These are phyloP conservation scores for Nannobrachium achirus DNA, from an alignment of 2,113 vertebrate species.

Conservation along the genomic window DNA sequence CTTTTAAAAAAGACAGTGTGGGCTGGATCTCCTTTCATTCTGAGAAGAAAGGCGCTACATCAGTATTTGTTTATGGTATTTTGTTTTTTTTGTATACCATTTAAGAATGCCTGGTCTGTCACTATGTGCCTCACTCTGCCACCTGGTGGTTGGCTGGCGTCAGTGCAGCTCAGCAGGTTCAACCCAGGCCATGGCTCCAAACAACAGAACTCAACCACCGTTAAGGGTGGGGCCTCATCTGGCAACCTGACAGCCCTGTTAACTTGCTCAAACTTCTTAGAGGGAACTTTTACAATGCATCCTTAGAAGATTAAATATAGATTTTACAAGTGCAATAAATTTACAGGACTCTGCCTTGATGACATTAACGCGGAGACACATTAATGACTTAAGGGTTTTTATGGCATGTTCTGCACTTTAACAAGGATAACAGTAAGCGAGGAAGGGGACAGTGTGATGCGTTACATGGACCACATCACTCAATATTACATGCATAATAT, in stretches of 20 bases:
- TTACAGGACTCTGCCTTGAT: no score
- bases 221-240: slow-evolving; percentile 58
- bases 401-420: no score
- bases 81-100: not conserved
- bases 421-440: no score
- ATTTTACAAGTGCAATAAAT: not conserved
- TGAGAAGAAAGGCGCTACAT: slow-evolving; percentile 23
- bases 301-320: not conserved
- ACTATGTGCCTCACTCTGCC: slow-evolving; percentile 65
- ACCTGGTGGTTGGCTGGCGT: slow-evolving; percentile 71
- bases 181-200: slow-evolving; percentile 23
- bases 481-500: no score
- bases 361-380: no score
- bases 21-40: slow-evolving; percentile 2
- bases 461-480: no score
- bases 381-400: no score
- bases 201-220: slow-evolving; percentile 39
- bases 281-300: not conserved
- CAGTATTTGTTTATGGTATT: slow-evolving; percentile 15
- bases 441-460: no score
- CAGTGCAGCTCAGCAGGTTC: slow-evolving; percentile 39
- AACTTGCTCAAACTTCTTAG: slow-evolving; percentile 34
- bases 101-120: slow-evolving; percentile 21
- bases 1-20: no score
- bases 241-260: slow-evolving; percentile 22